These are phyloP conservation scores for Chionodraco myersi DNA, from an alignment of 2,113 vertebrate species.

Conservation along the genomic window DNA sequence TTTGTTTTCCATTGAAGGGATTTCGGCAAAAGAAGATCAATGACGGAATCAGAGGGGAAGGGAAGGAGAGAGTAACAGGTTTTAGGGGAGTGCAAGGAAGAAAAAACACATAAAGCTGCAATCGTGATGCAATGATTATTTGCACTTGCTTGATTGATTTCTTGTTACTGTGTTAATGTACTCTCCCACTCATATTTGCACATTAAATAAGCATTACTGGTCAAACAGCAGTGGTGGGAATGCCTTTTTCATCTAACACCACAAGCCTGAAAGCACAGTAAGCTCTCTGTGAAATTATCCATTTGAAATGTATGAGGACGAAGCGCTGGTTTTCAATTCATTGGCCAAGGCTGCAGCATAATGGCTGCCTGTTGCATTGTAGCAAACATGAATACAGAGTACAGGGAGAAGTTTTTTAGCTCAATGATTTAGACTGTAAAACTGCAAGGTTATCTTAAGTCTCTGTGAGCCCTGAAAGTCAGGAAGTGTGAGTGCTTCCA, in stretches of 20 bases:
- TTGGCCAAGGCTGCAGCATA: constrained; percentile 54
- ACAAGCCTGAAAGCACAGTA: constrained; percentile 32
- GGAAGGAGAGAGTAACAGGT: constrained; percentile 43
- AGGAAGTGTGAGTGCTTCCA: constrained; percentile 63
- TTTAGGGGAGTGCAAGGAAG: constrained; percentile 29
- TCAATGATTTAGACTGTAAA: constrained; percentile 65
- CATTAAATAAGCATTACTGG: constrained; percentile 56
- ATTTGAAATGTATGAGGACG: constrained; percentile 57
- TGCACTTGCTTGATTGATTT: constrained; percentile 64
- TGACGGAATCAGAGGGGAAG: constrained; percentile 48
- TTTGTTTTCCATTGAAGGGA: constrained; percentile 72
- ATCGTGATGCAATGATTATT: constrained; percentile 50
- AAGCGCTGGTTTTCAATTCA: constrained; percentile 53
- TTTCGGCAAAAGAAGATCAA: constrained; percentile 69
- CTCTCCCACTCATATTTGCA: constrained; percentile 47
- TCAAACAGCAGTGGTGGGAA: constrained; percentile 29
- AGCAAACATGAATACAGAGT: constrained; percentile 57
- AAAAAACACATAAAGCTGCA: constrained; percentile 9
- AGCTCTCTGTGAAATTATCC: constrained; percentile 40
- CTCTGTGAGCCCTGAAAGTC: constrained; percentile 72
- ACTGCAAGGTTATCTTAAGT: constrained; percentile 76
- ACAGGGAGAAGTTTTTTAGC: constrained; percentile 52
- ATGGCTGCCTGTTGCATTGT: constrained; percentile 51
- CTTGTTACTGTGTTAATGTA: constrained; percentile 51
- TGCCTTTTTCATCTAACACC: constrained; percentile 17